Base-by-base conservation (phyloP, 1,140 invertebrate genomes). In the Protaetia brevitarsis region DNA sequence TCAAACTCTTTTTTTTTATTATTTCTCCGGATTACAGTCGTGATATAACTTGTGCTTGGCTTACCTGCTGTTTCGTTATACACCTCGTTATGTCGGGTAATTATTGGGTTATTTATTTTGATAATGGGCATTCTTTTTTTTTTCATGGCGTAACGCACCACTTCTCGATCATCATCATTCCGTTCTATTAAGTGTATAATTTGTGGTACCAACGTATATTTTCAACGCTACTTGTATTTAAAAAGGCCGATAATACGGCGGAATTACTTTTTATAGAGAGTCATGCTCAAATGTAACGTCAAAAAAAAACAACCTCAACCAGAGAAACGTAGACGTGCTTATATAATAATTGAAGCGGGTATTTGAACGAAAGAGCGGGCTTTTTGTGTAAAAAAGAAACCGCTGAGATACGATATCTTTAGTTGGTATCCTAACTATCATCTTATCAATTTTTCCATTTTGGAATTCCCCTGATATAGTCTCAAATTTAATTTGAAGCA, bases 31-130 rank as follows among this genome's bases (percentile, higher is more conserved):
- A 34, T 11, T 11, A n/a, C 2, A 7, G 11, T 21, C 16, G 41
- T 51, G n/a, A n/a, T n/a, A n/a, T n/a, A n/a, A n/a, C n/a, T 7
- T 23, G 41, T 23, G 41, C 16, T 23, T 23, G n/a, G n/a, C 16
- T 51, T 23, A 51, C n/a, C 26, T 51, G 26, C 37, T 16, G 19
- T 23, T 51, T 51, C 41, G 16, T 51, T 51, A 51, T 51, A 21
- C 16, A 51, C 41, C 41, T 51, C 16, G 41, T 51, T 51, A 51
- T 23, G 41, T n/a, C 41, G 41, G 16, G 41, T 51, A 51, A 51
- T 51, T 51, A 51, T 51, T 51, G 41, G 41, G 41, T 51, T 51
- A 51, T 51, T 51, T 51, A 51, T 51, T 51, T 51, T 51, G n/a
- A 51, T 51, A 51, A 51, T 51, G 19, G 41, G 41, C 7, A 51